These are phyloP conservation scores for Circaetus cinerascens DNA, from an alignment of 2,113 vertebrate genomes.

Conservation along the genomic window DNA sequence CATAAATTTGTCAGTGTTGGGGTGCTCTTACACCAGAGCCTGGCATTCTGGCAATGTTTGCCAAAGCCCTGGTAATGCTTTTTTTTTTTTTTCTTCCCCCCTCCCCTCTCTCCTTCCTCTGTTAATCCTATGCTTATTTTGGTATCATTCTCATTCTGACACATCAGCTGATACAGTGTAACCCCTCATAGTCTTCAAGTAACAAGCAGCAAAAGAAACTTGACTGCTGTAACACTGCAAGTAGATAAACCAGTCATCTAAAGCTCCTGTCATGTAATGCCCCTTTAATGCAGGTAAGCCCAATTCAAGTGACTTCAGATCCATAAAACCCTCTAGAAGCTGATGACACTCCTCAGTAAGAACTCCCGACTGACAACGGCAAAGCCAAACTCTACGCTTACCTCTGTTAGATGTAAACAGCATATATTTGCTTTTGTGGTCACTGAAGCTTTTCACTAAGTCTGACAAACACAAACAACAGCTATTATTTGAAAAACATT, in stretches of 20 bases:
- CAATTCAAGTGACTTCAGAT: constrained; percentile 74
- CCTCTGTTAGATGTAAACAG: neutral
- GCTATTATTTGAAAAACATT: neutral
- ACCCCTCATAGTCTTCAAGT: constrained; percentile 19
- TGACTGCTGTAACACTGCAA: constrained; percentile 51
- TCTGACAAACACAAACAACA: neutral
- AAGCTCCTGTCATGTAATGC: constrained; percentile 74
- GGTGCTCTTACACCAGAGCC: neutral
- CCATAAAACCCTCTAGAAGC: constrained; percentile 77
- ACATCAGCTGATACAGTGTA: constrained; percentile 17
- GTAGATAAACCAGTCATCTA: constrained; percentile 76
- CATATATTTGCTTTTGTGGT: neutral
- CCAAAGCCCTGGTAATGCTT: neutral
- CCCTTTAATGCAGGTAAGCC: constrained; percentile 74
- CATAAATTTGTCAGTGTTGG: neutral
- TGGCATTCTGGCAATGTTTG: neutral
- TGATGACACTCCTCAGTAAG: constrained; percentile 69
- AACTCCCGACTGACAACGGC: constrained; percentile 56
- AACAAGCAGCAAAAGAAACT: constrained; percentile 41
- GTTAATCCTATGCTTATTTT: constrained; percentile 26
- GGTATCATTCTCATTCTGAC: constrained; percentile 4
- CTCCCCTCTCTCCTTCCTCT: neutral
- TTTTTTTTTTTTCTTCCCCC: neutral
- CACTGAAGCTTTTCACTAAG: neutral
- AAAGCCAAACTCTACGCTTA: neutral